Conservation (phyloP, 2,113 vertebrate species). For the Myiopsitta monachus region DNA sequence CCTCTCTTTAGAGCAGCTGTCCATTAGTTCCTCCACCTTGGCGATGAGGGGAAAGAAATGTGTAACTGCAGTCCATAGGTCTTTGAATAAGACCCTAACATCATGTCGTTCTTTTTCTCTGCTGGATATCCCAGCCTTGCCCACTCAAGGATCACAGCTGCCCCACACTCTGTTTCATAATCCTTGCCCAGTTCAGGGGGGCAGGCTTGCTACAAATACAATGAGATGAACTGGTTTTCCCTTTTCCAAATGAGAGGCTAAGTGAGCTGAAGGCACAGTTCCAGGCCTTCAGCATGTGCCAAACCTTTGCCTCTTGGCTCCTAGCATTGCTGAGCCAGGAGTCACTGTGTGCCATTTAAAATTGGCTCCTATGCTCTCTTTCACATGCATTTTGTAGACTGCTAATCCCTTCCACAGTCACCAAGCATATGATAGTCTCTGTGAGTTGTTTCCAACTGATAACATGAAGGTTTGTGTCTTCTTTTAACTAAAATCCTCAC, state of each 20-base stretch:
- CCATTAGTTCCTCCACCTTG: neutral
- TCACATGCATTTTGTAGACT: neutral
- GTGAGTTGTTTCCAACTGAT: neutral
- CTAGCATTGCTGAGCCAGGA: neutral
- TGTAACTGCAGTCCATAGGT: neutral
- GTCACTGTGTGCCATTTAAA: neutral
- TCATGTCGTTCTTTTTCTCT: neutral
- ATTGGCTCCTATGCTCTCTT: neutral
- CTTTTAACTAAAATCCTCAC: neutral
- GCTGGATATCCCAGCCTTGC: neutral
- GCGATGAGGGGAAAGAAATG: neutral
- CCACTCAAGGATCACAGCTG: neutral
- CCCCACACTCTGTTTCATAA: neutral
- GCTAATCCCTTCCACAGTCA: neutral
- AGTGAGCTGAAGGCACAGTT: constrained; percentile 8
- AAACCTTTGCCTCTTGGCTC: constrained; percentile 1
- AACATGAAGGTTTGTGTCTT: neutral
- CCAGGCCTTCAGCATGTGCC: neutral
- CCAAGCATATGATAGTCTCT: neutral
- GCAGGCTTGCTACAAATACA: neutral
- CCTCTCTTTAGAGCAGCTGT: neutral
- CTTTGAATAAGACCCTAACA: neutral
- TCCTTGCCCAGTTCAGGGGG: neutral
- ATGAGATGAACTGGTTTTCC: neutral
- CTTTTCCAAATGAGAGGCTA: neutral